Conservation (phyloP, 2,797 vertebrate genomes). For the Pagetopsis macropterus region DNA sequence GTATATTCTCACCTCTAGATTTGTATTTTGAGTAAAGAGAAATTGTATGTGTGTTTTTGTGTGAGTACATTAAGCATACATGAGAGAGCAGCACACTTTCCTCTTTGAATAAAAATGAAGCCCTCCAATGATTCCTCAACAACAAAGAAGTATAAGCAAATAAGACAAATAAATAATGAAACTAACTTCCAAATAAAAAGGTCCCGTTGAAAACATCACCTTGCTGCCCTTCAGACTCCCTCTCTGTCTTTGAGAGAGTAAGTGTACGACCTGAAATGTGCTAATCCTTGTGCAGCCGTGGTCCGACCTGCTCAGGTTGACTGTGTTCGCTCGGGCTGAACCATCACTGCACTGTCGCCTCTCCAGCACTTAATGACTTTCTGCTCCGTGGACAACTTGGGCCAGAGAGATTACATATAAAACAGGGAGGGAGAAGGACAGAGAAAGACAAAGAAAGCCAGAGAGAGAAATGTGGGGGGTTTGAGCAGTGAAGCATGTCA, state of each 20-base stretch:
- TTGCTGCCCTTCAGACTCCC: constrained; percentile 50
- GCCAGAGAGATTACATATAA: constrained; percentile 72
- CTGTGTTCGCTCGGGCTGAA: constrained; percentile 79
- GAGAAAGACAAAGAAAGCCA: constrained; percentile 44
- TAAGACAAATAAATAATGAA: constrained; percentile 20
- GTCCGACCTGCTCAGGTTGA: constrained; percentile 61
- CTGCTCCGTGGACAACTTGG: constrained; percentile 72
- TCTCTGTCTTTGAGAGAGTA: constrained; percentile 43
- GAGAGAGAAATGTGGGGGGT: constrained; percentile 13
- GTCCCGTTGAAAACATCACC: constrained; percentile 52
- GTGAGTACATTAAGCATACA: neutral
- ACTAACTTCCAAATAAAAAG: constrained; percentile 59
- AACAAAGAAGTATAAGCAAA: constrained; percentile 16
- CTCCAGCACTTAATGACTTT: constrained; percentile 80
- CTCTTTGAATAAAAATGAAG: constrained; percentile 8
- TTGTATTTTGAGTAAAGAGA: constrained; percentile 10
- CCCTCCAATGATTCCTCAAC: constrained; percentile 8
- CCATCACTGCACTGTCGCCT: constrained; percentile 71
- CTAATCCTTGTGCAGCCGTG: constrained; percentile 71
- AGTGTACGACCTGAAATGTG: constrained; percentile 71
- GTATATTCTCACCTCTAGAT: neutral
- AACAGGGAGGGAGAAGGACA: constrained; percentile 40
- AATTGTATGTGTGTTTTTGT: neutral
- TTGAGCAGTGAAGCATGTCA: constrained; percentile 57
- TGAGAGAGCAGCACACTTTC: neutral